Base-by-base conservation (phyloP, 2,113 vertebrate species). In the Atrichornis clamosus region DNA sequence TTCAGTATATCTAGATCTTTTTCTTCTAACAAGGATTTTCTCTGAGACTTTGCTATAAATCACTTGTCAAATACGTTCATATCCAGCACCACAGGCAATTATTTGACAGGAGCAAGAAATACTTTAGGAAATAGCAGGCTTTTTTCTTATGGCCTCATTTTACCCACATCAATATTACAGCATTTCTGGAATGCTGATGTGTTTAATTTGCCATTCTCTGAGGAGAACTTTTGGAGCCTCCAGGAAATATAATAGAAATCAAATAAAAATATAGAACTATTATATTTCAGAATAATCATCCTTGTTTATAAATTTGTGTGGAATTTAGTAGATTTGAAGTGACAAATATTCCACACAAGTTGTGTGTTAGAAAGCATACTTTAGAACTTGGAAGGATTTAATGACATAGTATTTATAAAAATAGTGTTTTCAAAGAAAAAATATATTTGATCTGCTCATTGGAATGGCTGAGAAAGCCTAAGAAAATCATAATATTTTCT, bases 101-200 rank as follows among this genome's bases (percentile, higher is more conserved):
- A 69, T 55, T 77, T 62, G 55, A 87, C 50, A 85, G 41, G 49
- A 93, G 42, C 70, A 86, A 88, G 70, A 90, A 93, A 87, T 68
- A 87, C 37, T 60, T 79, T 28, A 42, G 26, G 68, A 94, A 95
- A 91, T 32, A 70, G 52, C 30, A 87, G 24, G 13, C 13, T 65
- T 90, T 83, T 65, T 93, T 92, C 74, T 88, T 68, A 65, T 50
- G 80, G 60, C 52, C 79, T 95, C 33, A 63, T 83, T 92, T 92
- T 59, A 76, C 55, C 42, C 55, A 77, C 33, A 73, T 90, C 64
- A 90, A 20, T 70, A 49, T 70, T 90, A 79, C 49, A 63, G 64
- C 70, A 37, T 63, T 70, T 83, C 42, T 93, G 59, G 23, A 65
- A 88, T 73, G 74, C 28, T 47, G 44, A 75, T 68, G n/a, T 73